A percentile compares a stretch with the other conserved stretches of the same genome.
Evolutionary conservation across 2,888 invertebrate genomes (phyloP).

Genomic region (Eristalinus aeneus): DNA sequence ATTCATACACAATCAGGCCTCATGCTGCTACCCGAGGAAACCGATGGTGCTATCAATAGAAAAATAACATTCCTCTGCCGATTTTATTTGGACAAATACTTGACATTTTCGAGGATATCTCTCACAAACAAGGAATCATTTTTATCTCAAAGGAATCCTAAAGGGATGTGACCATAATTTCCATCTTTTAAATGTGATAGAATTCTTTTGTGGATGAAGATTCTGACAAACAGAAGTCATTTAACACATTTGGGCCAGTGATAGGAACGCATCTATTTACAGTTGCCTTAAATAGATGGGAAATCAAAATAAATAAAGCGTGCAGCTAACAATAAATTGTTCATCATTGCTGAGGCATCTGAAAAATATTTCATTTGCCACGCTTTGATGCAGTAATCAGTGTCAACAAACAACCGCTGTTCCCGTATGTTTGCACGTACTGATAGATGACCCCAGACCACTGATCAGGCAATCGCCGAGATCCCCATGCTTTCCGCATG

Average conservation of each 20-base stretch:
- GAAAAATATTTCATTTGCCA: conserved; percentile 25
- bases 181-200: too few relatives aligned
- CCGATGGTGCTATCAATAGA: too few relatives aligned
- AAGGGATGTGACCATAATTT: too few relatives aligned
- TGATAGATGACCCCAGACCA: conserved; percentile 46
- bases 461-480: conserved; percentile 35
- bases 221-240: background rate
- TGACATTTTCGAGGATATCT: too few relatives aligned
- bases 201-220: too few relatives aligned
- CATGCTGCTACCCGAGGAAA: too few relatives aligned
- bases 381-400: conserved; percentile 52
- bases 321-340: background rate
- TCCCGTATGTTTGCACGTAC: background rate
- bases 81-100: too few relatives aligned
- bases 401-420: conserved; percentile 4
- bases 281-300: background rate
- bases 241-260: background rate
- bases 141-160: too few relatives aligned
- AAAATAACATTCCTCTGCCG: too few relatives aligned
- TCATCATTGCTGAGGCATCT: background rate
- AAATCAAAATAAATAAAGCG: background rate
- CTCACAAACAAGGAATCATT: too few relatives aligned
- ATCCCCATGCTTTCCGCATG: conserved; percentile 49
- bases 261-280: background rate
- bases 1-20: too few relatives aligned